Conservation (phyloP, 1,140 invertebrate species). For the Telenomus remus region DNA sequence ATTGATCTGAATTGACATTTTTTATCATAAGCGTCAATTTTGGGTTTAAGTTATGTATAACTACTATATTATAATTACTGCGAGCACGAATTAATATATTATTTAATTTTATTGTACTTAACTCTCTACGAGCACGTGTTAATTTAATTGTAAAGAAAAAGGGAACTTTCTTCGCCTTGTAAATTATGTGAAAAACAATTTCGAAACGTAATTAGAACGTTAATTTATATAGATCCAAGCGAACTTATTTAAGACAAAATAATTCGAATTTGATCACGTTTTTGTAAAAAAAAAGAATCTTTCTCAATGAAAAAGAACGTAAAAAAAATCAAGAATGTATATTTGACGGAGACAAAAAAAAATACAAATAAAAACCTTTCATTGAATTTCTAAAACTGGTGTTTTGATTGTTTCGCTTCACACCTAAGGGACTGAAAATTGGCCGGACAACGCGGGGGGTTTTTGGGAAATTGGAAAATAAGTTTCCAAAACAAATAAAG, state of each 20-base stretch:
- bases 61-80: conserved; percentile 40
- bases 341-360: conserved; percentile 39
- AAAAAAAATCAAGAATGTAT: conserved; percentile 25
- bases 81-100: conserved; percentile 47
- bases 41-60: conserved; percentile 36
- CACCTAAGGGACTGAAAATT: conserved; percentile 11
- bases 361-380: conserved; percentile 47
- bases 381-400: conserved; percentile 48
- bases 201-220: conserved; percentile 12
- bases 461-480: conserved; percentile 29
- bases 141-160: conserved; percentile 44
- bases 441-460: not conserved
- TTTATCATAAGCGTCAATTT: conserved; percentile 20
- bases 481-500: conserved; percentile 23
- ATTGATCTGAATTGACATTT: not conserved
- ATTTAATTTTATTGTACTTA: conserved; percentile 49
- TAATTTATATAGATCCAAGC: conserved; percentile 37
- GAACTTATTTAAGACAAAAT: conserved; percentile 37
- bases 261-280: conserved; percentile 38
- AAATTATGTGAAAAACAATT: conserved; percentile 50
- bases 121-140: not conserved
- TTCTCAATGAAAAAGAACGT: too few species aligned
- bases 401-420: conserved; percentile 22
- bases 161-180: conserved; percentile 29
- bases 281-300: conserved; percentile 38